Evolutionary conservation across 2,888 invertebrate species (phyloP).

Genomic region (Azorinus chamasolen): DNA sequence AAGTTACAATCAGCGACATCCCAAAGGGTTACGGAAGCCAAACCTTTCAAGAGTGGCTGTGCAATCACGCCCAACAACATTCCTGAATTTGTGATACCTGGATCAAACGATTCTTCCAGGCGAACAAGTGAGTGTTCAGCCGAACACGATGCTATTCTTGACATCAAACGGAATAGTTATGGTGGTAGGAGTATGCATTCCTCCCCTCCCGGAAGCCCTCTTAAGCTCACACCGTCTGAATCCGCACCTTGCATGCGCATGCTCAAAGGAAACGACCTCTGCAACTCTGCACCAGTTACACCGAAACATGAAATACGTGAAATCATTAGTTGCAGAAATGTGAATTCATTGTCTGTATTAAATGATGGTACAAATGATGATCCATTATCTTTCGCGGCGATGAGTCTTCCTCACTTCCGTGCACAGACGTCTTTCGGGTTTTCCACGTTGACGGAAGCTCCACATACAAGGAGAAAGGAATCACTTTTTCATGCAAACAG

Average conservation of each 20-base stretch:
- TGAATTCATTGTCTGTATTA: slow-evolving; percentile 21
- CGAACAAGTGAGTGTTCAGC: slow-evolving; percentile 72
- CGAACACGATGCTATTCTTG: slow-evolving; percentile 28
- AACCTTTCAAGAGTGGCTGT: slow-evolving; percentile 33
- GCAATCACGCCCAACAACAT: slow-evolving; percentile 79
- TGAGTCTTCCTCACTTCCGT: slow-evolving; percentile 76
- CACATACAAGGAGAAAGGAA: slow-evolving; percentile 80
- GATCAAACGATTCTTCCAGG: slow-evolving; percentile 75
- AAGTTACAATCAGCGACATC: slow-evolving; percentile 64
- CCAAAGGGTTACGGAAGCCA: slow-evolving; percentile 11
- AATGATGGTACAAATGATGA: slow-evolving; percentile 74
- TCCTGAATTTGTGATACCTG: slow-evolving; percentile 82
- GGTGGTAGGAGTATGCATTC: slow-evolving; percentile 64
- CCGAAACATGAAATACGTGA: slow-evolving; percentile 72
- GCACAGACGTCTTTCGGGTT: slow-evolving; percentile 77
- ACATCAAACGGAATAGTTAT: slow-evolving; percentile 63
- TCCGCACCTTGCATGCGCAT: slow-evolving; percentile 51
- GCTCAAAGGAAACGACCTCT: slow-evolving; percentile 21
- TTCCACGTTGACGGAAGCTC: slow-evolving; percentile 76
- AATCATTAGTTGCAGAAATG: slow-evolving; percentile 25
- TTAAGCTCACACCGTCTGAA: slow-evolving; percentile 48
- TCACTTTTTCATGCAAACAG: slow-evolving; percentile 74
- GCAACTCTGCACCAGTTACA: slow-evolving; percentile 75
- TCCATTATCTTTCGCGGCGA: slow-evolving; percentile 75
- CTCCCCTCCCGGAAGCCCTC: slow-evolving; percentile 43